Base-by-base conservation (phyloP, 2,888 invertebrate genomes). In the Hirtodrosophila duncani region DNA sequence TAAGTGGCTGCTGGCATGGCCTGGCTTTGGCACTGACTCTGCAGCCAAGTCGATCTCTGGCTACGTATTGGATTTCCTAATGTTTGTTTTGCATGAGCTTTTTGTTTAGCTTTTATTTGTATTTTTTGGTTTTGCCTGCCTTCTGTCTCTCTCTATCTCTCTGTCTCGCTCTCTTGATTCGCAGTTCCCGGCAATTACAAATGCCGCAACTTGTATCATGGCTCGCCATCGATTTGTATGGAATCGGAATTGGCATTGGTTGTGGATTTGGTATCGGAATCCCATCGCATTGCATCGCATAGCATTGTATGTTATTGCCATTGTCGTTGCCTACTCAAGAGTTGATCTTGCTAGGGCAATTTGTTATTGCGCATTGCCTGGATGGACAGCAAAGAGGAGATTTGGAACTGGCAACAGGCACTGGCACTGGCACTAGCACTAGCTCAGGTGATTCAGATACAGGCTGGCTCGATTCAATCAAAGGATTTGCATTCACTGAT, bases 61-160 rank as follows among this genome's bases (percentile, higher is more conserved):
- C 63, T 62, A 49, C 63, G 79, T 82, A 82, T 83, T 83, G 80
- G 70, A 83, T 83, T 83, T 83, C 82, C 83, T 72, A 83, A 83
- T 83, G 80, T 68, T 71, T 81, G 72, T 79, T 79, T 70, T 67
- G 67, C 83, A 82, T 82, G 81, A 58, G 70, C 72, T 66, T 63
- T 63, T 60, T 48, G 49, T 59, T 50, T 57, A 41, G 43, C 17
- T 36, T 44, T 26, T 14, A 7, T 30, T 39, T 31, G 34, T 45
- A 45, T 38, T 26, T 43, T 46, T 30, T 44, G 17, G 13, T 26
- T 41, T 46, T 36, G 31, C 5, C 38, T 43, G 24, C 17, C 11
- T 11, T n/a, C n/a, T n/a, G n/a, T n/a, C n/a, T n/a, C n/a, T n/a
- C n/a, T n/a, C n/a, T n/a, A n/a, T n/a, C n/a, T n/a, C n/a, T n/a